Percentiles rank a stretch among this genome's conserved stretches.
Conservation (phyloP, 2,113 vertebrate genomes). For the Chionomys nivalis region DNA sequence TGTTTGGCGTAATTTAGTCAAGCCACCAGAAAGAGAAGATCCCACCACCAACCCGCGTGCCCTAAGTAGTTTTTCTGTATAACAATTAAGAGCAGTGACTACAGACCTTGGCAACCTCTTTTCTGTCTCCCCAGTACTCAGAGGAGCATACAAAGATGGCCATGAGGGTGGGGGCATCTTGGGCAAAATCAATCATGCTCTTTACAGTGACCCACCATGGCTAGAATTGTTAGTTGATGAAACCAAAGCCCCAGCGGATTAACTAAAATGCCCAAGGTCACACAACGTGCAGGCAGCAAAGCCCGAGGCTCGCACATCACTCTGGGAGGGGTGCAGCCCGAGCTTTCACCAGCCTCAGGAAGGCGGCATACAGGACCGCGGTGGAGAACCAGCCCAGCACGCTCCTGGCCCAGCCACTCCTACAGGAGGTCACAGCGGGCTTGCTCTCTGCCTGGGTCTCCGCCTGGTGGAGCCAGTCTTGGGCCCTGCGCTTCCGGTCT, state of each 20-base stretch:
- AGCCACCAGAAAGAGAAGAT: background rate
- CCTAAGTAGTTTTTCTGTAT: background rate
- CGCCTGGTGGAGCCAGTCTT: slow-evolving; percentile 14
- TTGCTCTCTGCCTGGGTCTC: background rate
- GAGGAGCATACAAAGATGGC: background rate
- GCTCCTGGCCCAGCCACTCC: slow-evolving; percentile 45
- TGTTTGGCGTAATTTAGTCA: background rate
- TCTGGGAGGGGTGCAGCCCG: background rate
- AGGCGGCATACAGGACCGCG: slow-evolving; percentile 88
- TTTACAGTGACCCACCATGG: background rate
- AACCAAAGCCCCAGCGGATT: background rate
- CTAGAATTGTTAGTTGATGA: background rate
- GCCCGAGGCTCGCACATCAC: background rate
- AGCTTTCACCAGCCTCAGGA: slow-evolving; percentile 93
- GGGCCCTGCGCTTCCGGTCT: slow-evolving; percentile 16
- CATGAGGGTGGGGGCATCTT: background rate
- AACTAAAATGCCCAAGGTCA: background rate
- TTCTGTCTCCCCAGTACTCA: background rate
- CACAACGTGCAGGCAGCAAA: background rate
- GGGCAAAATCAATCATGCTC: background rate
- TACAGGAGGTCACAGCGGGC: slow-evolving; percentile 50
- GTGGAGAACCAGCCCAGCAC: slow-evolving; percentile 84
- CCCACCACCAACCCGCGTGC: no score
- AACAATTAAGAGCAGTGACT: background rate
- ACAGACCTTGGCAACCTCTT: background rate